Evolutionary conservation across 2,113 vertebrate genomes (phyloP), one percentile per base, ranked within the genome.

Genomic region (Lampris incognitus): DNA sequence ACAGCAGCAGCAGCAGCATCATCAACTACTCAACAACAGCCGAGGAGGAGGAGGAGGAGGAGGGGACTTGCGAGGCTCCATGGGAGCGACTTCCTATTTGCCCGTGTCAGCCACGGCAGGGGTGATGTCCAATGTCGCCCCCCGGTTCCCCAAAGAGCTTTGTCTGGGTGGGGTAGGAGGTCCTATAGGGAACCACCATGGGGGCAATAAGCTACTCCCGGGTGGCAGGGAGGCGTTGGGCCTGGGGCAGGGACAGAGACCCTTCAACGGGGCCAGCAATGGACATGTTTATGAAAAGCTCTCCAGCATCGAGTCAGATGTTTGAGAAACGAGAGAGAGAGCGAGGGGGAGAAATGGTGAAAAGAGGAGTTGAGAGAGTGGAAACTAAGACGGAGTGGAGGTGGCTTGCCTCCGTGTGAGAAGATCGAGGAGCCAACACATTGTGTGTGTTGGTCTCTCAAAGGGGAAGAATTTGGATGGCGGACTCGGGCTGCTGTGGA

Each of bases 211-310:
- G 85, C 86, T 94, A 82, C 84, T 93, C 85, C 79, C 91, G n/a
- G 87, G 77, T 62, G 87, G 89, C 85, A 92, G 94, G 87, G 94
- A 95, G 72, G 91, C 92, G 13, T 87, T 94, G 88, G 93, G 93
- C 67, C 79, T 94, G 92, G 92, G 93, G 76, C 92, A 87, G 89
- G 92, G 86, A 74, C 96, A 97, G 95, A 97, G 97, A 96, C 94
- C 97, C 90, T 99, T 98, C 96, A 99, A 97, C 84, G 96, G 97
- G 92, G 97, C 98, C 94, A 99, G 97, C 95, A 99, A 99, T 82
- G 97, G 98, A 94, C 98, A 99, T 90, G 97, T 99, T 92, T 99
- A 99, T 90, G 98, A 99, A 95, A 99, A 99, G 96, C 97, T 99
- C 88, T 99, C 98, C 92, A 99, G 98, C 93, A 99, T 99, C 89